Evolutionary conservation across 2,797 vertebrate genomes (phyloP).

Genomic region (Ctenochaetus hawaiiensis): DNA sequence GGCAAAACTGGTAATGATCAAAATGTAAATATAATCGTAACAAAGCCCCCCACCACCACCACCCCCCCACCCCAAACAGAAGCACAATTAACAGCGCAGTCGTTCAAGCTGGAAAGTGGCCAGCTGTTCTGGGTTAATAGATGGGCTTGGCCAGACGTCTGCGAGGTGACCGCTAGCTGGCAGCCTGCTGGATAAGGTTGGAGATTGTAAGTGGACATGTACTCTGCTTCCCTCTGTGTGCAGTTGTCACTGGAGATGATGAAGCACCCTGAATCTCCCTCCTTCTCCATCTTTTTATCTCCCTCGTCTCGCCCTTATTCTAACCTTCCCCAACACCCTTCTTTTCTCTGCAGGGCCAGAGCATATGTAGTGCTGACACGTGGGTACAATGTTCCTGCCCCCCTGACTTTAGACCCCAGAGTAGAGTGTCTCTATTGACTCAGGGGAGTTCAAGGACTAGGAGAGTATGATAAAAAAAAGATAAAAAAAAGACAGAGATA

Average conservation of each 20-base stretch:
- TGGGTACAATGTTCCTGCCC: constrained; percentile 39
- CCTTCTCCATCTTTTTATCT: constrained; percentile 55
- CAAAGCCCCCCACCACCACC: background rate
- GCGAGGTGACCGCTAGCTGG: constrained; percentile 82
- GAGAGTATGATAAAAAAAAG: constrained; percentile 48
- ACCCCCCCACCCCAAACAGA: constrained; percentile 36
- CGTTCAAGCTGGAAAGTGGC: constrained; percentile 71
- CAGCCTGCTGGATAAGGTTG: constrained; percentile 72
- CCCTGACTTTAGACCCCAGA: constrained; percentile 59
- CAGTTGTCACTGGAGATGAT: constrained; percentile 83
- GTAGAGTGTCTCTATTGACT: constrained; percentile 63
- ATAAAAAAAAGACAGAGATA: constrained; percentile 26
- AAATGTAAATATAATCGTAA: constrained; percentile 70
- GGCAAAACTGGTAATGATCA: constrained; percentile 56
- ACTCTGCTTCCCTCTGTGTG: constrained; percentile 73
- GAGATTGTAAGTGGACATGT: constrained; percentile 78
- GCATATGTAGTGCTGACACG: constrained; percentile 55
- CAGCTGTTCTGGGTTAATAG: constrained; percentile 80
- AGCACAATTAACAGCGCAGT: constrained; percentile 70
- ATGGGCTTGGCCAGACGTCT: constrained; percentile 84
- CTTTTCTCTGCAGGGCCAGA: constrained; percentile 40
- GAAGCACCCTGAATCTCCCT: constrained; percentile 77
- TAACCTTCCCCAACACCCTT: constrained; percentile 59
- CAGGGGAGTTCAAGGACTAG: constrained; percentile 64
- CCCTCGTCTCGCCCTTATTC: constrained; percentile 61